A percentile compares a stretch with the other conserved stretches of the same genome.
phyloP scores from a whole-genome alignment of 2,888 invertebrate genomes.

The Spodoptera picta region DNA sequence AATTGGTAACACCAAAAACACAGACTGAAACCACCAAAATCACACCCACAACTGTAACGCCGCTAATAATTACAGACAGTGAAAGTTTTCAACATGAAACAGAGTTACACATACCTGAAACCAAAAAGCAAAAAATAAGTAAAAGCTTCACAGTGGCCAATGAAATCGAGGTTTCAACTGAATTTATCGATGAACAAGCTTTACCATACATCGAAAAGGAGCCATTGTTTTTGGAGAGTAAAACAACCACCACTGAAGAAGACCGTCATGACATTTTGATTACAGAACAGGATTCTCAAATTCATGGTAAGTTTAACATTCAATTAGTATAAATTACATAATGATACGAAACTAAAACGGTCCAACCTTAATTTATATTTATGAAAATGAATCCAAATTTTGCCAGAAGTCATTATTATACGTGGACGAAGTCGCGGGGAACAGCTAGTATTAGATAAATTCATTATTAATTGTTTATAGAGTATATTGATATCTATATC shows the following conservation, averaged over 20 bases:
- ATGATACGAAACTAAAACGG: too few relatives aligned
- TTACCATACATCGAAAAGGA: slow-evolving; percentile 63
- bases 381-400: too few relatives aligned
- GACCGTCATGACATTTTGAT: slow-evolving; percentile 65
- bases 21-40: slow-evolving; percentile 67
- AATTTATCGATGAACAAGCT: slow-evolving; percentile 75
- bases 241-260: slow-evolving; percentile 63
- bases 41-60: slow-evolving; percentile 72
- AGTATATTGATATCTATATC: too few relatives aligned
- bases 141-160: slow-evolving; percentile 71
- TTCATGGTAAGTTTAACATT: slow-evolving; percentile 70
- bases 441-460: too few relatives aligned
- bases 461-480: too few relatives aligned
- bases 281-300: slow-evolving; percentile 73
- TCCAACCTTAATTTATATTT: too few relatives aligned
- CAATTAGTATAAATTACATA: too few relatives aligned
- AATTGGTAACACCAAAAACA: slow-evolving; percentile 65
- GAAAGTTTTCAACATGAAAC: slow-evolving; percentile 78
- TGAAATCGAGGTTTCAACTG: slow-evolving; percentile 73
- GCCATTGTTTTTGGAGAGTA: slow-evolving; percentile 65
- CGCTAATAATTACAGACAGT: slow-evolving; percentile 78
- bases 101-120: slow-evolving; percentile 68
- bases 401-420: too few relatives aligned
- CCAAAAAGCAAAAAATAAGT: slow-evolving; percentile 68
- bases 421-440: too few relatives aligned